Evolutionary conservation across 2,113 vertebrate genomes (phyloP).

Genomic region (Calidris pygmaea): DNA sequence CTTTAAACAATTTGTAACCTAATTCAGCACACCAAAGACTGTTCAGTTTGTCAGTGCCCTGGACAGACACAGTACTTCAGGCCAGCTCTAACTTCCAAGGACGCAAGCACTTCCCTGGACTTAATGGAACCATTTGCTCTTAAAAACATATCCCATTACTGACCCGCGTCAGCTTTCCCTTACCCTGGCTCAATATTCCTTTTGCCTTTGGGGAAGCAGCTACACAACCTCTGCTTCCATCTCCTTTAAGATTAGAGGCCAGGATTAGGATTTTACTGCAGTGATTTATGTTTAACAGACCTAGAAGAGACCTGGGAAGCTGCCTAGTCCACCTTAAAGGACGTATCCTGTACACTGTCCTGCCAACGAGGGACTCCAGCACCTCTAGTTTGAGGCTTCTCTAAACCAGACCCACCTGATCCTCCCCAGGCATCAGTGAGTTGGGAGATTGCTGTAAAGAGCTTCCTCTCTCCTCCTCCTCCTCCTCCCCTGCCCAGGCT

Average conservation of each 20-base stretch:
- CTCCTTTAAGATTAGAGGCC: background rate
- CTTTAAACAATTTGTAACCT: background rate
- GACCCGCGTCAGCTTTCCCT: background rate
- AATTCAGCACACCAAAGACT: background rate
- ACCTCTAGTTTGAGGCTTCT: background rate
- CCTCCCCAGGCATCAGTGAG: background rate
- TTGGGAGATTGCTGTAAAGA: background rate
- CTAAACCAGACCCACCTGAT: background rate
- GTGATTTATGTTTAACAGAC: background rate
- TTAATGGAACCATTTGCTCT: background rate
- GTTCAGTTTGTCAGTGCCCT: background rate
- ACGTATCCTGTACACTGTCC: background rate
- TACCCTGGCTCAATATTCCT: background rate
- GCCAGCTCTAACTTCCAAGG: background rate
- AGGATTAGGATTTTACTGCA: background rate
- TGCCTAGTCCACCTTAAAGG: rapidly evolving
- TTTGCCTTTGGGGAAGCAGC: background rate
- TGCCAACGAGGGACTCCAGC: background rate
- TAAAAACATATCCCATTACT: background rate
- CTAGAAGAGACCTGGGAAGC: background rate
- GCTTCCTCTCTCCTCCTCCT: background rate
- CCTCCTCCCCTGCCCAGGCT: background rate
- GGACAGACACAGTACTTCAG: background rate
- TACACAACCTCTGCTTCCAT: rapidly evolving
- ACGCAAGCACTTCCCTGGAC: background rate